Base-by-base conservation (phyloP, 1,140 invertebrate species). In the Probaryconus sp. region DNA sequence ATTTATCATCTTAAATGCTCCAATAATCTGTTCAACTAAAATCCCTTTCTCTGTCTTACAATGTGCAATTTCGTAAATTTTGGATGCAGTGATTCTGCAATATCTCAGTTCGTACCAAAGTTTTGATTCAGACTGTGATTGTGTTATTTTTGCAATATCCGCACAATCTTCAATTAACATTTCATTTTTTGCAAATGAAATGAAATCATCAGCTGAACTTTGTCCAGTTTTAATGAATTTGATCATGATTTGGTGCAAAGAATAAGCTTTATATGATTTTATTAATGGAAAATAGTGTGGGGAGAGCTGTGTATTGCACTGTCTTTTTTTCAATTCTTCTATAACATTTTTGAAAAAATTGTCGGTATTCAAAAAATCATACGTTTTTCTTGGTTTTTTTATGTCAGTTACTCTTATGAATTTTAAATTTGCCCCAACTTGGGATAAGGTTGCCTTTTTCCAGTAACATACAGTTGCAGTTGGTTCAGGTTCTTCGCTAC, bases 401-500 rank as follows among this genome's bases (percentile, higher is more conserved):
- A 73, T 56, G 26, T 74, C 70, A 13, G n/a, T 50, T 5, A 42
- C 10, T 33, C 11, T 74, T 18, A 78, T 43, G 20, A 14, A 70
- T 65, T 67, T 69, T n/a, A 77, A 33, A 42, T 37, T 67, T 7
- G 51, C 55, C 6, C 50, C 70, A 9, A 69, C 53, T 43, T 60
- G 40, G 13, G 70, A 31, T 21, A 74, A 50, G 4, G 10, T 10
- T n/a, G 70, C 6, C 47, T 77, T 76, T 35, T 77, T 70, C 70
- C 64, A 86, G 24, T 87, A 88, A 18, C 85, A 87, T 17, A 83
- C 56, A 0, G 79, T 68, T 1, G 64, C 33, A 5, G 83, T 87
- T 7, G 77, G 80, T 3, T 85, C 79, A 5, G 83, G 84, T 28
- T 86, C 82, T 64, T 85, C 83, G 64, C 79, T 87, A 7, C 83